Conservation (phyloP, 2,888 invertebrate genomes). For the Noctua pronuba region DNA sequence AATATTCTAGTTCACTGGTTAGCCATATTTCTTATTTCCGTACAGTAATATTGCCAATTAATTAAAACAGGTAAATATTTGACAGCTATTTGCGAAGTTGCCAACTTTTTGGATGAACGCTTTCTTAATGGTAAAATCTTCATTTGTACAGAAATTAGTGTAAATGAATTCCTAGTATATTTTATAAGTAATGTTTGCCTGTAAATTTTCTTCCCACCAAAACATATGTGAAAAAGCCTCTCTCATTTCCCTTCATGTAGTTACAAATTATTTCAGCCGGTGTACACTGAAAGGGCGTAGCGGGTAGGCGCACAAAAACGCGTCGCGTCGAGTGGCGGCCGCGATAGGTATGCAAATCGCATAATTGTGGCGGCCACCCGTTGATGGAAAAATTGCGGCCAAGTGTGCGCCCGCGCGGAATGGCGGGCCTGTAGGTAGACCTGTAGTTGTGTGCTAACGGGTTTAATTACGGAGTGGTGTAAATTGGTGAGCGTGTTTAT, state of each 20-base stretch:
- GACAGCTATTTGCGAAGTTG: too few relatives aligned
- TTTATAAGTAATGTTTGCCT: neutral
- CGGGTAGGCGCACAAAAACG: slow-evolving; percentile 60
- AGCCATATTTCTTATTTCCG: too few relatives aligned
- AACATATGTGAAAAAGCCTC: slow-evolving; percentile 13
- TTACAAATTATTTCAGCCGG: slow-evolving; percentile 61
- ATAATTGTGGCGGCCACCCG: slow-evolving; percentile 76
- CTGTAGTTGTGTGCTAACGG: slow-evolving; percentile 30
- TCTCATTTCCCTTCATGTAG: slow-evolving; percentile 50
- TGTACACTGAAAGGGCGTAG: slow-evolving; percentile 67
- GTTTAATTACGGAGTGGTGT: slow-evolving; percentile 46
- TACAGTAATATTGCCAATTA: too few relatives aligned
- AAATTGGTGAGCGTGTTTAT: slow-evolving; percentile 19
- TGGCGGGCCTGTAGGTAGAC: slow-evolving; percentile 42
- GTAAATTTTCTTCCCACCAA: neutral
- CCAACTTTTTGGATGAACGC: too few relatives aligned
- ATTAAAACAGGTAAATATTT: too few relatives aligned
- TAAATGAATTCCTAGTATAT: neutral
- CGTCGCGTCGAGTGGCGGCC: slow-evolving; percentile 65
- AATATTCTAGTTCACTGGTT: too few relatives aligned
- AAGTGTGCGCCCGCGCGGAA: slow-evolving; percentile 64
- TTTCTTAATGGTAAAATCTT: neutral
- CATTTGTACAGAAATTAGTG: neutral
- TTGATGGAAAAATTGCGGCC: slow-evolving; percentile 65
- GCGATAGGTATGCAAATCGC: slow-evolving; percentile 81